Evolutionary conservation across 2,797 vertebrate species (phyloP).

Genomic region (Micropoecilia bifurca): DNA sequence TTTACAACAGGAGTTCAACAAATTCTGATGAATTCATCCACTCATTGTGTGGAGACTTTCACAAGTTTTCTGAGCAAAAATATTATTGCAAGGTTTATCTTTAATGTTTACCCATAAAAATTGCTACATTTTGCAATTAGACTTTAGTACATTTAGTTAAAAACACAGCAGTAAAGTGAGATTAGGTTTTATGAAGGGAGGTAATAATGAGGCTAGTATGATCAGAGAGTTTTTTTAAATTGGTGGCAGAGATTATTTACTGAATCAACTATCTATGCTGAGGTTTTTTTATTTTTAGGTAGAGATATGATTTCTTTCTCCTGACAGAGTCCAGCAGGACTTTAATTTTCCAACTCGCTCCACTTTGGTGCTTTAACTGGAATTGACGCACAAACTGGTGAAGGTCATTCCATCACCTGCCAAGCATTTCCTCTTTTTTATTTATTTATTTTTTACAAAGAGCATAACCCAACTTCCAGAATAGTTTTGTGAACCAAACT

Average conservation of each 20-base stretch:
- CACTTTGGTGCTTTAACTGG: background rate
- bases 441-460: background rate
- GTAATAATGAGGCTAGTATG: too few relatives aligned
- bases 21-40: background rate
- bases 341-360: constrained; percentile 1
- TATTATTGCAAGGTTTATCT: background rate
- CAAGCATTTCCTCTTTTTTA: background rate
- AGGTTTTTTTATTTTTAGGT: background rate
- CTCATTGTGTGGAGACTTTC: background rate
- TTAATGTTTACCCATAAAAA: background rate
- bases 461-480: background rate
- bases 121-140: background rate
- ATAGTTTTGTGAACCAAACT: background rate
- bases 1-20: background rate
- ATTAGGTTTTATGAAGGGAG: too few relatives aligned
- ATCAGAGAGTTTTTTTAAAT: too few relatives aligned
- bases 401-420: background rate
- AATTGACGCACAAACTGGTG: background rate
- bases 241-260: background rate
- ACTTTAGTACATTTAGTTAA: background rate
- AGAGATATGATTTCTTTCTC: background rate
- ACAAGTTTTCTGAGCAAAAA: background rate
- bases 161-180: background rate
- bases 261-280: background rate
- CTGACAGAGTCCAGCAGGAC: background rate